These are phyloP conservation scores for Mixornis gularis DNA, from an alignment of 2,113 vertebrate genomes.

Conservation along the genomic window DNA sequence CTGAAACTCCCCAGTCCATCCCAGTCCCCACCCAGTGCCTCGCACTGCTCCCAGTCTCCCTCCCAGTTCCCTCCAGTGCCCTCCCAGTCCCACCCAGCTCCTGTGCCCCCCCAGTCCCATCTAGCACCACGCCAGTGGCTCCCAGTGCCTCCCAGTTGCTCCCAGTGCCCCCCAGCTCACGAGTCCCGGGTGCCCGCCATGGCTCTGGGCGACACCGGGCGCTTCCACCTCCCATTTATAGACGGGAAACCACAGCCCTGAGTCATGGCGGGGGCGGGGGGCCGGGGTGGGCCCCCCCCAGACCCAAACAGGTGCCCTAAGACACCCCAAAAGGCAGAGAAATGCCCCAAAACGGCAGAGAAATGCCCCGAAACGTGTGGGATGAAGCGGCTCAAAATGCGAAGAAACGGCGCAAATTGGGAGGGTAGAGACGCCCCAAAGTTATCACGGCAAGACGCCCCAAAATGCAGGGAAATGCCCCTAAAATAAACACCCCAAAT, in stretches of 20 bases:
- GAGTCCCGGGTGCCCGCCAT: neutral
- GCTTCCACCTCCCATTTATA: neutral
- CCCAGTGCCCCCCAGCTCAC: slow-evolving; percentile 1
- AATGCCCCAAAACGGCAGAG: neutral
- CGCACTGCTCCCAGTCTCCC: no score
- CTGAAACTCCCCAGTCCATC: no score
- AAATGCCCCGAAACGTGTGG: neutral
- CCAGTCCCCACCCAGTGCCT: no score
- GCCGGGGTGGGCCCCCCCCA: neutral
- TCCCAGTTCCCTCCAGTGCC: neutral
- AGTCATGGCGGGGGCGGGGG: neutral
- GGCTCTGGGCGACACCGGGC: neutral
- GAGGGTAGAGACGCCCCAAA: neutral
- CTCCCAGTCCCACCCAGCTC: neutral
- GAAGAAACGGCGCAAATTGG: accelerated
- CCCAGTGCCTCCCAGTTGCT: neutral
- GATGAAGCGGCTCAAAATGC: accelerated
- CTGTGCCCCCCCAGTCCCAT: neutral
- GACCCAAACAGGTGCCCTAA: neutral
- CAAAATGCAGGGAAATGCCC: neutral
- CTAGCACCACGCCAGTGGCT: neutral
- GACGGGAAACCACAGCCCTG: slow-evolving; percentile 18
- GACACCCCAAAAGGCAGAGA: neutral
- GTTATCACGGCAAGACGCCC: accelerated
- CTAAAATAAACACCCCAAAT: neutral